These are phyloP conservation scores for Cavia porcellus DNA, from an alignment of 2,113 vertebrate genomes.

Conservation along the genomic window DNA sequence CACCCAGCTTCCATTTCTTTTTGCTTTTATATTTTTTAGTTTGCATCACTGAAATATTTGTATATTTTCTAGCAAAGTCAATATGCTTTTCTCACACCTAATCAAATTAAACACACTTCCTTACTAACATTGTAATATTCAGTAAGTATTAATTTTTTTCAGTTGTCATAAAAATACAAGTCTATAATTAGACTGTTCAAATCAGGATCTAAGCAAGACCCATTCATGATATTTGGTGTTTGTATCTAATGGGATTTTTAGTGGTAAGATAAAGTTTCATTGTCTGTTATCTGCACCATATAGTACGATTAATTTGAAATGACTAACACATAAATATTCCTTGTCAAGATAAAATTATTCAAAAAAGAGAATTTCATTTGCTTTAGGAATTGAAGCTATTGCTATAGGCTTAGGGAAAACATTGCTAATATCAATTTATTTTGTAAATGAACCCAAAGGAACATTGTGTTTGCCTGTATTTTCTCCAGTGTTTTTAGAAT, in stretches of 20 bases:
- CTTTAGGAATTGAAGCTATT: constrained; percentile 53
- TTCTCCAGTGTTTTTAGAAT: constrained; percentile 70
- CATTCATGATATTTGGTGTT: not conserved
- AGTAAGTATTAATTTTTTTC: not conserved
- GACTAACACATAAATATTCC: constrained; percentile 44
- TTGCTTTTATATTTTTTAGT: not conserved
- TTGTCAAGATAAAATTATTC: constrained; percentile 61
- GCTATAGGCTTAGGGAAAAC: constrained; percentile 51
- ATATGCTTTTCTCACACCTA: not conserved
- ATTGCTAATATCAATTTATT: constrained; percentile 63
- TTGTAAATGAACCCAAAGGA: constrained; percentile 59
- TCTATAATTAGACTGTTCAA: not conserved
- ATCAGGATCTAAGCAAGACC: constrained; percentile 29
- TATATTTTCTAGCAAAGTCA: constrained; percentile 10
- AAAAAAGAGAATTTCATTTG: constrained; percentile 70
- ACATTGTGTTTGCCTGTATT: constrained; percentile 59
- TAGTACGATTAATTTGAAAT: constrained; percentile 63
- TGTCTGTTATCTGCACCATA: not conserved
- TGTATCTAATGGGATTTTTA: constrained; percentile 46
- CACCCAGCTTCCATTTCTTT: not conserved
- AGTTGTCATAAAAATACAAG: constrained; percentile 18
- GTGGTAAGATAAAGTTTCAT: constrained; percentile 52
- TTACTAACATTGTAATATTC: not conserved
- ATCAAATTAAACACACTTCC: not conserved
- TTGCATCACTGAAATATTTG: not conserved